These are phyloP conservation scores for Amazona guildingii DNA, from an alignment of 2,113 vertebrate species.

Conservation along the genomic window DNA sequence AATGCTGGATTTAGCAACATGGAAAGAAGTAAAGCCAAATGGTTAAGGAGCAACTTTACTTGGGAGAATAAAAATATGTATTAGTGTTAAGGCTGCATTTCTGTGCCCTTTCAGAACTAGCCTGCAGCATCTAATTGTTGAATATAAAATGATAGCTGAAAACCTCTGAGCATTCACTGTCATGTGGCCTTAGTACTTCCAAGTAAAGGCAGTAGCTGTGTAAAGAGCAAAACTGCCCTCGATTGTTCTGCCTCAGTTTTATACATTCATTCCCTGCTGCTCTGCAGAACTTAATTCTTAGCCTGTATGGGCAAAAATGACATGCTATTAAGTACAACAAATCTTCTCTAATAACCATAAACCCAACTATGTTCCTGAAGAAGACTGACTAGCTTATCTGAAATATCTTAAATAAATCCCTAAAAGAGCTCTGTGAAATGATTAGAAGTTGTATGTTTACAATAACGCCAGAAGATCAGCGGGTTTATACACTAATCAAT, in stretches of 20 bases:
- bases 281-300: conserved; percentile 15
- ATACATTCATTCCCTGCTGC: background rate
- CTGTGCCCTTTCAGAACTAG: background rate
- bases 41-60: background rate
- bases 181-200: background rate
- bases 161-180: background rate
- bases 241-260: background rate
- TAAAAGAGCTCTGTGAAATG: conserved; percentile 36
- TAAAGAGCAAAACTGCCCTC: background rate
- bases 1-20: background rate
- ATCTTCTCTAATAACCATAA: background rate
- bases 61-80: background rate
- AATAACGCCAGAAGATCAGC: conserved; percentile 16
- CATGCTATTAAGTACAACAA: background rate
- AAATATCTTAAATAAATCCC: conserved; percentile 40
- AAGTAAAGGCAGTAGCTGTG: background rate
- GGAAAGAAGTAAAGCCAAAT: background rate
- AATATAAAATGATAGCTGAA: background rate
- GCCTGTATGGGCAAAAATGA: background rate
- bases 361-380: conserved; percentile 15
- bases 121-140: background rate
- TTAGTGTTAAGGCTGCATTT: background rate
- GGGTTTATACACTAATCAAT: conserved; percentile 44
- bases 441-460: conserved; percentile 36
- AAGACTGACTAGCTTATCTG: conserved; percentile 9